phyloP scores from a whole-genome alignment of 2,888 invertebrate species.

The Reticulitermes lucifugus region DNA sequence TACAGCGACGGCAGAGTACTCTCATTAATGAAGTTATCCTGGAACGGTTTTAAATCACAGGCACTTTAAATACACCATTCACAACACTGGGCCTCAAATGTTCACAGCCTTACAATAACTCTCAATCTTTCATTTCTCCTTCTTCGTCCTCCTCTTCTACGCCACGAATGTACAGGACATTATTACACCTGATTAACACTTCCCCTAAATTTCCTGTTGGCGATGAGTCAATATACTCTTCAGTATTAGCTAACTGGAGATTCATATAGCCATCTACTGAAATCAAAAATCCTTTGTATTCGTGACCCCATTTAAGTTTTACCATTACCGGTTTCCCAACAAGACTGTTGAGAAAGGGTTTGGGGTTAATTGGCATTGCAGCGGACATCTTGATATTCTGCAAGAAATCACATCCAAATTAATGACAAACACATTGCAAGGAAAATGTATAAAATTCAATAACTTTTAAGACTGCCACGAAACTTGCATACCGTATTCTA shows the following conservation, averaged over 20 bases:
- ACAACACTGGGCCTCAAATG: too few species aligned
- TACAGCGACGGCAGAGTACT: too few species aligned
- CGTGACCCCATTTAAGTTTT: conserved; percentile 99
- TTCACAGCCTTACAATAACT: not conserved
- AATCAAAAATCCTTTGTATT: conserved; percentile 98
- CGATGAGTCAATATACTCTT: conserved; percentile 95
- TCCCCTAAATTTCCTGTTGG: conserved; percentile 96
- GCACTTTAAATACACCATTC: too few species aligned
- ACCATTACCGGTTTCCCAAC: conserved; percentile 98
- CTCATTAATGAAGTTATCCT: too few species aligned
- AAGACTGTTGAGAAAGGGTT: conserved; percentile 97
- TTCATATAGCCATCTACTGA: conserved; percentile 99
- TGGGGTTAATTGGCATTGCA: conserved; percentile 97
- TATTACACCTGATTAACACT: conserved; percentile 96
- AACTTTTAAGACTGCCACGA: too few species aligned
- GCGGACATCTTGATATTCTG: conserved; percentile 71
- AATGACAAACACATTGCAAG: too few species aligned
- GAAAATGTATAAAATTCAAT: too few species aligned
- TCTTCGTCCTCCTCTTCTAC: conserved; percentile 97
- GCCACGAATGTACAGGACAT: conserved; percentile 94
- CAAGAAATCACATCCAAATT: not conserved
- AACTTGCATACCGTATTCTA: too few species aligned
- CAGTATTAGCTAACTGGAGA: conserved; percentile 96
- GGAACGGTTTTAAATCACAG: too few species aligned
- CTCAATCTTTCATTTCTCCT: conserved; percentile 93